A percentile compares a stretch with the other conserved stretches of the same genome.
Conservation (phyloP, 2,797 vertebrate genomes). For the Echeneis naucrates region DNA sequence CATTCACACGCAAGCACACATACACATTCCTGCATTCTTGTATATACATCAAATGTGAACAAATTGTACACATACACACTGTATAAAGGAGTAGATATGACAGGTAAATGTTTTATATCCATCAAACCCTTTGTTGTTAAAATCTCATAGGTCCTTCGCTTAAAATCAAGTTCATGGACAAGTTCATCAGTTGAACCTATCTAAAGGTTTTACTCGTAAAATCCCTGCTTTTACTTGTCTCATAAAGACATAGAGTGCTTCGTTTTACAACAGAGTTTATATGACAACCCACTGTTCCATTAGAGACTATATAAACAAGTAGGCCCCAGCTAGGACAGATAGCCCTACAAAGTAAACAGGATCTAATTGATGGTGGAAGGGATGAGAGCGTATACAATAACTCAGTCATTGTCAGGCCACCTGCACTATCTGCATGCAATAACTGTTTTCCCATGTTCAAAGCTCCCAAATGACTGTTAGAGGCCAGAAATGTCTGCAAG, state of each 20-base stretch:
- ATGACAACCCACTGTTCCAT: constrained; percentile 29
- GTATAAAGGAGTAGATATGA: constrained; percentile 1
- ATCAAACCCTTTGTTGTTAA: too few relatives aligned
- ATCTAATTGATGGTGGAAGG: constrained; percentile 33
- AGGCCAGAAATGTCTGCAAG: constrained; percentile 20
- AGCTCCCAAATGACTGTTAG: constrained; percentile 5
- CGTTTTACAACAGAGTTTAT: constrained; percentile 43
- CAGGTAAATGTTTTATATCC: not conserved
- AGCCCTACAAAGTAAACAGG: constrained; percentile 49
- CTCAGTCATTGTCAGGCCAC: constrained; percentile 44
- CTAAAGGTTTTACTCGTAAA: constrained; percentile 41
- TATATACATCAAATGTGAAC: constrained; percentile 24
- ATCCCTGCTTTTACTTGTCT: constrained; percentile 35
- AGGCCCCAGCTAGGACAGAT: constrained; percentile 21
- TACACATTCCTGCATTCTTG: constrained; percentile 32
- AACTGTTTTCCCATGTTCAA: constrained; percentile 12
- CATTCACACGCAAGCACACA: constrained; percentile 35
- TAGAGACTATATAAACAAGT: constrained; percentile 51
- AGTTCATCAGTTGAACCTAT: constrained; percentile 19
- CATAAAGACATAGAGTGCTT: constrained; percentile 42
- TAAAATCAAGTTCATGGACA: not conserved
- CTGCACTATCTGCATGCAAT: constrained; percentile 36
- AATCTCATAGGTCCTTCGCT: not conserved
- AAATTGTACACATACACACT: not conserved
- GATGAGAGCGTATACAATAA: constrained; percentile 28